Evolutionary conservation across 2,888 invertebrate species (phyloP).

Genomic region (Aromia moschata): DNA sequence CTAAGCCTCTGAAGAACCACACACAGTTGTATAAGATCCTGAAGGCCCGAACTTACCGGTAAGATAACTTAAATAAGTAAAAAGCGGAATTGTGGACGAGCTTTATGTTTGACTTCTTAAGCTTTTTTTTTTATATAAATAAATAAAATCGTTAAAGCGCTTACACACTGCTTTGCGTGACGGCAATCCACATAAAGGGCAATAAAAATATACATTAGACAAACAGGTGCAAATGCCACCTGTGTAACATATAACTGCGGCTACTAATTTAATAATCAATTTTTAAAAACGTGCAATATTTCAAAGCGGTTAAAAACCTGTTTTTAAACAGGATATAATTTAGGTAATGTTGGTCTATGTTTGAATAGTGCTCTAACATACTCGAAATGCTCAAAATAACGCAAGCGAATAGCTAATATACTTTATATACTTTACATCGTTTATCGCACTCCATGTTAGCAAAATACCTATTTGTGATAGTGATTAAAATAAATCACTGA

Average conservation of each 20-base stretch:
- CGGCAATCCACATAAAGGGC: not conserved
- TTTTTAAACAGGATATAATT: too few relatives aligned
- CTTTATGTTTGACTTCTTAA: slow-evolving; percentile 18
- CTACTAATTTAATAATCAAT: not conserved
- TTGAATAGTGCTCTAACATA: too few relatives aligned
- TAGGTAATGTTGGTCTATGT: too few relatives aligned
- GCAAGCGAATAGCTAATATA: too few relatives aligned
- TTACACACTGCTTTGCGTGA: not conserved
- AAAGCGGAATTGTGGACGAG: slow-evolving; percentile 10
- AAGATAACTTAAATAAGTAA: slow-evolving; percentile 24
- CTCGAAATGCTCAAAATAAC: too few relatives aligned
- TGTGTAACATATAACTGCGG: not conserved
- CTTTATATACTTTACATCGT: too few relatives aligned
- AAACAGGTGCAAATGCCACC: not conserved
- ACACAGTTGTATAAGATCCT: slow-evolving; percentile 26
- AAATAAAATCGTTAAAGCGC: not conserved
- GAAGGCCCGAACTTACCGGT: slow-evolving; percentile 22
- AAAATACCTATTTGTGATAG: too few relatives aligned
- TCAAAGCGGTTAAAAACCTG: too few relatives aligned
- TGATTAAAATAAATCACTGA: too few relatives aligned
- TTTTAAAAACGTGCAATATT: too few relatives aligned
- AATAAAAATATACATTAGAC: not conserved
- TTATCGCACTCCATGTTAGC: too few relatives aligned
- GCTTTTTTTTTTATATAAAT: too few relatives aligned
- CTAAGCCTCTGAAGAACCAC: slow-evolving; percentile 28